Percentiles rank a stretch among this genome's conserved stretches.
Conservation (phyloP, 2,888 invertebrate genomes). For the Tillus elongatus region DNA sequence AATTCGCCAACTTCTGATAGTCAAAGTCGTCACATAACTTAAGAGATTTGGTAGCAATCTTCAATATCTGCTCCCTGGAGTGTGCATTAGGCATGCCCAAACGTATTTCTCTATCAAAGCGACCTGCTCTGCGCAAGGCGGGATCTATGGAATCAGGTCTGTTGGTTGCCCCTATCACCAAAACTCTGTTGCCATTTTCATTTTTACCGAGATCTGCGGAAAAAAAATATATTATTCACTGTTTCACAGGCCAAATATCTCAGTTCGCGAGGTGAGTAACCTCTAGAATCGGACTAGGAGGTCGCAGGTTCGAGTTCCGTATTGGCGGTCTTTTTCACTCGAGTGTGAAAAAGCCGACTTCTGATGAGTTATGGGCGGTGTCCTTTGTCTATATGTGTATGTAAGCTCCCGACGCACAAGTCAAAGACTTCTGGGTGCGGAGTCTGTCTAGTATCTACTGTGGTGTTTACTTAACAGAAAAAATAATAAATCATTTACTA, state of each 20-base stretch:
- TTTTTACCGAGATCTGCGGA: constrained; percentile 46
- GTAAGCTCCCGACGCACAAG: too few species aligned
- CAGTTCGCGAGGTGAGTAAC: too few species aligned
- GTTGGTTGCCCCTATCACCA: constrained; percentile 94
- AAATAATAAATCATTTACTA: too few species aligned
- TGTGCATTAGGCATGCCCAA: constrained; percentile 86
- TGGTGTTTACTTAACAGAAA: too few species aligned
- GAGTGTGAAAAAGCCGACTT: too few species aligned
- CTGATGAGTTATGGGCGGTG: too few species aligned
- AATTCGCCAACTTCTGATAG: constrained; percentile 63
- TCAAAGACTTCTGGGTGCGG: too few species aligned
- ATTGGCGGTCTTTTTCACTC: too few species aligned
- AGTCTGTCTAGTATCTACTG: too few species aligned
- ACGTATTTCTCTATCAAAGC: constrained; percentile 89
- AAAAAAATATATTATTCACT: constrained; percentile 4
- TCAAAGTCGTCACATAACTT: constrained; percentile 62
- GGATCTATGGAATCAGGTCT: constrained; percentile 88
- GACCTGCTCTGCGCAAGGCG: constrained; percentile 80
- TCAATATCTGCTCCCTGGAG: constrained; percentile 71
- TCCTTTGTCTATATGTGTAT: too few species aligned
- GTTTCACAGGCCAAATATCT: neutral
- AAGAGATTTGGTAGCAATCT: constrained; percentile 60
- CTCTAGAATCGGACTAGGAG: too few species aligned
- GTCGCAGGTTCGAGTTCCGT: neutral
- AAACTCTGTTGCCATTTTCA: constrained; percentile 52